Base-by-base conservation (phyloP, 2,888 invertebrate genomes). In the Chesias legatella region DNA sequence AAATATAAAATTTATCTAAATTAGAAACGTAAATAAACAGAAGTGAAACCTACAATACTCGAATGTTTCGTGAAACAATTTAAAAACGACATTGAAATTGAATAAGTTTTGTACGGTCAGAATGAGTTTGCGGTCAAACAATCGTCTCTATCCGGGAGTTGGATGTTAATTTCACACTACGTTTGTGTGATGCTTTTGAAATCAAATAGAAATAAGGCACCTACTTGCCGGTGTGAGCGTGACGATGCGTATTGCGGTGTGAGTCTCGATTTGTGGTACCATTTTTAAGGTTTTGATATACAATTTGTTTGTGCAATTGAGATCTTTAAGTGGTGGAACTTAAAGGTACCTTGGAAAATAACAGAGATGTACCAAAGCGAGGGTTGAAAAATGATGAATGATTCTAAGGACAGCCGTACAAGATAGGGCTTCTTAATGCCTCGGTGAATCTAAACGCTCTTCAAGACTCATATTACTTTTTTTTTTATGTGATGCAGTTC, bases 81-180 rank as follows among this genome's bases (percentile, higher is more conserved):
- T 43, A 37, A 47, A 49, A 45, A 44, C 40, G 32, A 30, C 35
- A 41, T 43, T 47, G 38, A 29, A 33, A 33, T 39, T 36, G 45
- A 28, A 24, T 13, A 26, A 27, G 20, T 26, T 53, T 44, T 34
- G 21, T 11, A 59, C 66, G 67, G 70, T 66, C 63, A 59, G 58
- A 85, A 85, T 85, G 75, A 84, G 78, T 77, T 74, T 83, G 85
- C 75, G 83, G 83, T 84, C 74, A 76, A 79, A 83, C 80, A 84
- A 85, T 82, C 62, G 75, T 58, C 50, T 64, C 62, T 56, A 65
- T 67, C 64, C 63, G 58, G 63, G 61, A 53, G 53, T 55, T 61
- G 51, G 48, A 64, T 65, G 73, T 48, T 84, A 80, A 84, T 85
- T 85, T 86, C 83, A 85, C 83, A 84, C 75, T 64, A 67, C 67